Percentiles rank a stretch among this genome's conserved stretches.
Conservation (phyloP, 2,797 vertebrate species). For the Emydoidea blandingii region DNA sequence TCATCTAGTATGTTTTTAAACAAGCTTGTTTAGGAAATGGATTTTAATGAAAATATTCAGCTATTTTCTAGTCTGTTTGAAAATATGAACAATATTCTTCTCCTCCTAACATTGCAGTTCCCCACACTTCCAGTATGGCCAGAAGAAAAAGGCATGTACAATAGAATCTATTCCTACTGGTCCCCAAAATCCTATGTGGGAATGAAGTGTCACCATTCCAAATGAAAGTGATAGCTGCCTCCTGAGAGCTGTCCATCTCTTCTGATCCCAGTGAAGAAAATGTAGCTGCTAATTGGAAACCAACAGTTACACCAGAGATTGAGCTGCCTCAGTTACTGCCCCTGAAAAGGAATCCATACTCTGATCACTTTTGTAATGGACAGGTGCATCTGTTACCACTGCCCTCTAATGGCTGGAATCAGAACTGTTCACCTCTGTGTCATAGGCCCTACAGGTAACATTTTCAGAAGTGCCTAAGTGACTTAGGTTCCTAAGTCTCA, state of each 20-base stretch:
- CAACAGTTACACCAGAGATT: not conserved
- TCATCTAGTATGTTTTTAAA: conserved; percentile 73
- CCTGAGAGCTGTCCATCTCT: not conserved
- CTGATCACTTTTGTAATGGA: not conserved
- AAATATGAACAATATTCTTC: not conserved
- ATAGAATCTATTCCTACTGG: not conserved
- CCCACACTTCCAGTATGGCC: accelerated
- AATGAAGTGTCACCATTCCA: not conserved
- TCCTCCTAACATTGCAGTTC: not conserved
- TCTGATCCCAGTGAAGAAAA: not conserved
- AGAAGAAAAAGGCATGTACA: not conserved
- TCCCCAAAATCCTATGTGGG: not conserved
- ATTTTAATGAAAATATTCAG: conserved; percentile 17
- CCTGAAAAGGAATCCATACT: not conserved
- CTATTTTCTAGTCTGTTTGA: not conserved
- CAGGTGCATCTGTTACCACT: not conserved
- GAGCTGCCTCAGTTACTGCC: not conserved
- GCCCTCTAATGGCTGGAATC: not conserved
- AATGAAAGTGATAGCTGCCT: not conserved
- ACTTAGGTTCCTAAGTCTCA: not conserved
- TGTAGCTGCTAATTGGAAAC: not conserved
- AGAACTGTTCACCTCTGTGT: not conserved
- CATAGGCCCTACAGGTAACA: not conserved
- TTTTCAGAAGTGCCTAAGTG: not conserved
- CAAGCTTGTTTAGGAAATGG: conserved; percentile 66